Percentiles rank a stretch among this genome's conserved stretches.
Conservation (phyloP, 2,888 invertebrate genomes). For the Drosophila limbata region DNA sequence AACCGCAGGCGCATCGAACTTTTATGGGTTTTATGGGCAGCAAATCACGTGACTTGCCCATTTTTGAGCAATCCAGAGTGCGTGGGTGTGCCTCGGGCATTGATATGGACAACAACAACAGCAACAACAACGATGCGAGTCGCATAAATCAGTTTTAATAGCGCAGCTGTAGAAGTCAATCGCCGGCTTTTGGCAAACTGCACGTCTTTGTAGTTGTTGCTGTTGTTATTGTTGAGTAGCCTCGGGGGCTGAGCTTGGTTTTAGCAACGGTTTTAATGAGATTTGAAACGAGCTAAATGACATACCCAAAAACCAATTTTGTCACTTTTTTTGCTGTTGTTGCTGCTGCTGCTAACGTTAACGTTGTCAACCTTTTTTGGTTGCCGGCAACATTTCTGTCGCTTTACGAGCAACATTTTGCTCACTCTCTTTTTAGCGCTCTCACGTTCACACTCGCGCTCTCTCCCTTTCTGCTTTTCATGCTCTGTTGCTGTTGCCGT, state of each 20-base stretch:
- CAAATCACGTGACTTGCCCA: constrained; percentile 77
- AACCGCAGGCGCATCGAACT: constrained; percentile 61
- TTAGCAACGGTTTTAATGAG: constrained; percentile 63
- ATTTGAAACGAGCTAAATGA: constrained; percentile 54
- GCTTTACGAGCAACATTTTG: constrained; percentile 67
- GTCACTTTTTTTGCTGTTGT: constrained; percentile 18
- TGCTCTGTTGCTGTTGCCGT: constrained; percentile 38
- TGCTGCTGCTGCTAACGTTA: constrained; percentile 9
- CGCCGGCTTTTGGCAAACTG: constrained; percentile 48
- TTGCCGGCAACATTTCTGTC: constrained; percentile 60
- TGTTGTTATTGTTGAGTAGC: constrained; percentile 6
- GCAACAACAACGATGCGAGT: constrained; percentile 19
- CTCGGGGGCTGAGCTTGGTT: constrained; percentile 34
- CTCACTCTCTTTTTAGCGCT: constrained; percentile 34
- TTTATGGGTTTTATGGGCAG: constrained; percentile 63
- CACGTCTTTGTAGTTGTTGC: constrained; percentile 31
- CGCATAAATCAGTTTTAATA: constrained; percentile 76
- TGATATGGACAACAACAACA: constrained; percentile 23
- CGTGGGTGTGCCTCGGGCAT: constrained; percentile 64
- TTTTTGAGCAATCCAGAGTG: constrained; percentile 60
- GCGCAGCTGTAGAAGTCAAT: constrained; percentile 68
- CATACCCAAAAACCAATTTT: constrained; percentile 52
- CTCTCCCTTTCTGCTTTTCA: constrained; percentile 36
- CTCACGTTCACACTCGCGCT: neutral
- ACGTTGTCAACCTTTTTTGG: constrained; percentile 40